Conservation (phyloP, 1,140 invertebrate genomes). For the Leptoteleia sp. region DNA sequence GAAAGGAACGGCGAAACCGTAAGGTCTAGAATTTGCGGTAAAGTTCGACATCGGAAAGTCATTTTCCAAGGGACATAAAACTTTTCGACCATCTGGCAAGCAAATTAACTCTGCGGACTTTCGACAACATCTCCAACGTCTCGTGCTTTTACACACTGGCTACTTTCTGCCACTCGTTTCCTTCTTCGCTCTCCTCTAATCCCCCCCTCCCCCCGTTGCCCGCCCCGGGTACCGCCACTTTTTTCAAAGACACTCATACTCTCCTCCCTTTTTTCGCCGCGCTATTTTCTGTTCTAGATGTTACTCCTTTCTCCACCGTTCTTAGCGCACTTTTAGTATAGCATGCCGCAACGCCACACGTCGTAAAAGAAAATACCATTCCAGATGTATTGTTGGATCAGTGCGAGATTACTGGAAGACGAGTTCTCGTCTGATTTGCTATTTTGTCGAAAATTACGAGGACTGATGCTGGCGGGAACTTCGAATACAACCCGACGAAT, state of each 20-base stretch:
- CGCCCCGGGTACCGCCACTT: conserved; percentile 6
- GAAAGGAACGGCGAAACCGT: conserved; percentile 41
- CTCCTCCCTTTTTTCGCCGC: conserved; percentile 19
- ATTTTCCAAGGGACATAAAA: conserved; percentile 61
- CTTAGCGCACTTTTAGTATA: conserved; percentile 37
- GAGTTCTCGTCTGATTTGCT: conserved; percentile 35
- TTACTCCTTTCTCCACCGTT: conserved; percentile 22
- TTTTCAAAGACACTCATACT: conserved; percentile 31
- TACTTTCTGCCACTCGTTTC: conserved; percentile 35
- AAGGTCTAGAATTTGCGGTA: conserved; percentile 48
- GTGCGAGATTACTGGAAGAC: conserved; percentile 52
- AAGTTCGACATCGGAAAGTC: conserved; percentile 64
- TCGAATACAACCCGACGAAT: conserved; percentile 24
- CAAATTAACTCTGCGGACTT: conserved; percentile 65
- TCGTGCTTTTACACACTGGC: conserved; percentile 36
- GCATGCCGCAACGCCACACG: conserved; percentile 39
- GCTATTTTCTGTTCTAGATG: conserved; percentile 21
- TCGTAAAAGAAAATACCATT: conserved; percentile 58
- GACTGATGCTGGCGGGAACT: conserved; percentile 17
- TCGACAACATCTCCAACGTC: conserved; percentile 58
- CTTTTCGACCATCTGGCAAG: conserved; percentile 60
- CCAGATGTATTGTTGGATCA: conserved; percentile 51
- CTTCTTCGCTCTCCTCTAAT: not conserved
- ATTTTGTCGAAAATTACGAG: conserved; percentile 40
- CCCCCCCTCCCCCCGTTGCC: not conserved